phyloP scores from a whole-genome alignment of 1,140 invertebrate species.

The Drosophila oshimai region DNA sequence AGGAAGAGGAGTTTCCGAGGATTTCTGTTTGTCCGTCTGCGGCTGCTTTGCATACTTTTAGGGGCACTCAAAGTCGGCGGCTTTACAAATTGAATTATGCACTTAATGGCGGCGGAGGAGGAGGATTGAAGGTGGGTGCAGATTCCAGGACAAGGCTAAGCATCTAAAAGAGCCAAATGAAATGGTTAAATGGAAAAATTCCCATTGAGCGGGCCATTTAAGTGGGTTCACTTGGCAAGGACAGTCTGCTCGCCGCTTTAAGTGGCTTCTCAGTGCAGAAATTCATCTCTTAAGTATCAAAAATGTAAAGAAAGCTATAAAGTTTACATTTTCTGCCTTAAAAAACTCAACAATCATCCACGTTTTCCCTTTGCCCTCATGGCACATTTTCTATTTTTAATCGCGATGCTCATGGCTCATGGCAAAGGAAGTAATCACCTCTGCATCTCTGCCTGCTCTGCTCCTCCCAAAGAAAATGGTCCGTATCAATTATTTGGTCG shows the following conservation, averaged over 20 bases:
- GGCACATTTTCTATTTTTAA: constrained; percentile 27
- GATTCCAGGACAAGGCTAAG: constrained; percentile 5
- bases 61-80: constrained; percentile 66
- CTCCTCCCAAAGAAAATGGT: constrained; percentile 17
- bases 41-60: constrained; percentile 71
- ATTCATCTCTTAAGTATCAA: no score
- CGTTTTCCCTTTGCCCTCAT: background rate
- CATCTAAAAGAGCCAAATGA: constrained; percentile 15
- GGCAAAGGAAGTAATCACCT: constrained; percentile 21
- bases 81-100: constrained; percentile 74
- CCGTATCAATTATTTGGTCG: constrained; percentile 57
- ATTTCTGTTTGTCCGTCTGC: constrained; percentile 17
- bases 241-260: background rate
- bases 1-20: background rate
- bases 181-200: constrained; percentile 34
- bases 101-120: constrained; percentile 50
- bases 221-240: constrained; percentile 1
- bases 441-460: background rate
- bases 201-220: background rate
- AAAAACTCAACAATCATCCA: background rate
- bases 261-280: background rate
- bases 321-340: no score
- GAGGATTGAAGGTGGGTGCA: background rate
- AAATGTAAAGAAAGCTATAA: no score
- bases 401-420: background rate